Conservation (phyloP, 2,113 vertebrate genomes). For the Eulemur rufifrons region DNA sequence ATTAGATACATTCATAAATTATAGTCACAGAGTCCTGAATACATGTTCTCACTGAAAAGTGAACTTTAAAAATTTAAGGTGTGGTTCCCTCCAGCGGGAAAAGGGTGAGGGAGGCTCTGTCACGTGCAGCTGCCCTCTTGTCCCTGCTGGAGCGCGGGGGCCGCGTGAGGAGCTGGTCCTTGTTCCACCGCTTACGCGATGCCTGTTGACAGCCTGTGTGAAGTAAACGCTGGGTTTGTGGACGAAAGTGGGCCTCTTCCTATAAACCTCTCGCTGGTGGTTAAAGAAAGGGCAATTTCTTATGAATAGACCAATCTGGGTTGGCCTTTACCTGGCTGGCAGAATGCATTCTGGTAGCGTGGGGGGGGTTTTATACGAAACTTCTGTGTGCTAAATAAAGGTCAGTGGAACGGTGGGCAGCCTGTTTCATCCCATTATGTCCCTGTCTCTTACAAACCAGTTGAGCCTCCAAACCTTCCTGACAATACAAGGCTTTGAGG, state of each 20-base stretch:
- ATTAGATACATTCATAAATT: not conserved
- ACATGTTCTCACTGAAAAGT: not conserved
- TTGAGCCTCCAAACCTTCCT: constrained; percentile 24
- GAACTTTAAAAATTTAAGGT: not conserved
- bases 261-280: constrained; percentile 24
- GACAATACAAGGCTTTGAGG: constrained; percentile 26
- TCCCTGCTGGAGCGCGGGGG: not conserved
- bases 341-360: not conserved
- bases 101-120: not conserved
- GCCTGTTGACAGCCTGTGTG: not conserved
- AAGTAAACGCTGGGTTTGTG: not conserved
- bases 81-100: not conserved
- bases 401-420: constrained; percentile 58
- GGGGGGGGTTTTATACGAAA: constrained; percentile 49
- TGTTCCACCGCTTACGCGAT: not conserved
- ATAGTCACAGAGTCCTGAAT: not conserved
- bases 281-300: constrained; percentile 61
- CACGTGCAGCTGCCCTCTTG: not conserved
- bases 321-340: constrained; percentile 50
- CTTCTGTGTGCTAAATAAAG: constrained; percentile 64
- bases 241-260: not conserved
- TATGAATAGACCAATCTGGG: constrained; percentile 35
- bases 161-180: not conserved
- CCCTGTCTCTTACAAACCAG: constrained; percentile 16
- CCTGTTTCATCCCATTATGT: constrained; percentile 48